Conservation (phyloP, 2,888 invertebrate species). For the Gymnoscelis rufifasciata region DNA sequence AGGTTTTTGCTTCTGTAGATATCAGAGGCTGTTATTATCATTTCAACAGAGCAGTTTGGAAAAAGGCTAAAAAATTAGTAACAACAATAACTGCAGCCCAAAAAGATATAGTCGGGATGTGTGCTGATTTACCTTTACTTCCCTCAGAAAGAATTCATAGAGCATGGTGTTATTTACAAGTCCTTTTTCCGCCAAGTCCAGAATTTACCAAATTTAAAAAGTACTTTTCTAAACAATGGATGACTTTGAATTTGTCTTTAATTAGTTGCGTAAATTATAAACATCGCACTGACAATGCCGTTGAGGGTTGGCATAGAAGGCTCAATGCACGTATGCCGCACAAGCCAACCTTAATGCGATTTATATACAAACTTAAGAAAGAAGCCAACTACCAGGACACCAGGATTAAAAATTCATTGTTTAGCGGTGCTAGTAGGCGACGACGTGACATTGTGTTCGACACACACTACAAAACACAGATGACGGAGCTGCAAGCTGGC, state of each 20-base stretch:
- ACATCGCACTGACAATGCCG: background rate
- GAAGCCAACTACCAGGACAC: constrained; percentile 6
- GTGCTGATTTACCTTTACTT: background rate
- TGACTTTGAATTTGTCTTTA: background rate
- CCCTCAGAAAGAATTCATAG: background rate
- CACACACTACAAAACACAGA: background rate
- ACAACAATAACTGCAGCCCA: background rate
- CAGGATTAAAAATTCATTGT: constrained; percentile 3
- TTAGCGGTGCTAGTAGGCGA: background rate
- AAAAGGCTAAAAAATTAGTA: background rate
- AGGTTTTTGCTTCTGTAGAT: background rate
- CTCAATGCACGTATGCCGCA: too few relatives aligned
- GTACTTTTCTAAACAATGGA: background rate
- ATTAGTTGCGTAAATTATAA: background rate
- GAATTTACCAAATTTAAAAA: background rate
- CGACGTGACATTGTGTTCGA: background rate
- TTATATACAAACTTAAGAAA: background rate
- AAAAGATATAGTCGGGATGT: background rate
- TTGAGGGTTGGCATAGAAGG: too few relatives aligned
- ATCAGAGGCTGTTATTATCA: background rate
- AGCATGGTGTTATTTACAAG: too few relatives aligned
- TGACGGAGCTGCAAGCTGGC: too few relatives aligned
- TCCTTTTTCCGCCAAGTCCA: too few relatives aligned
- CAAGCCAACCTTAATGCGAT: background rate
- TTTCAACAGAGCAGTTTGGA: background rate